A percentile compares a stretch with the other conserved stretches of the same genome.
phyloP scores from a whole-genome alignment of 2,113 vertebrate genomes.

The Pterocles burchelli region DNA sequence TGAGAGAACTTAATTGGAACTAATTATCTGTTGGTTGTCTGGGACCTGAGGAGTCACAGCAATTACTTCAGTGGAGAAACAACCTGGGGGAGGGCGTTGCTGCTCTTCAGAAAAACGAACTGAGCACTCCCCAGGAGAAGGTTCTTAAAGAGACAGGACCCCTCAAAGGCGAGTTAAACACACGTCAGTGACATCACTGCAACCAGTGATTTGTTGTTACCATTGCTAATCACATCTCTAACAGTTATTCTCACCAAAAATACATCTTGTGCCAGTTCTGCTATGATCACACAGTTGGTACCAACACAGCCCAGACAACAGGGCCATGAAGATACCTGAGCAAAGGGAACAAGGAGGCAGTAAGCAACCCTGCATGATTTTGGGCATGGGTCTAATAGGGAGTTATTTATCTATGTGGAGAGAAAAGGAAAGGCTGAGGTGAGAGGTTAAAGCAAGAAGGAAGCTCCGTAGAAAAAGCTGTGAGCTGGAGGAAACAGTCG shows the following conservation, averaged over 20 bases:
- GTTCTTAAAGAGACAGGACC: constrained; percentile 29
- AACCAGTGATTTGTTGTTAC: neutral
- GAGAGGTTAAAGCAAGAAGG: neutral
- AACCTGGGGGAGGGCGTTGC: constrained; percentile 28
- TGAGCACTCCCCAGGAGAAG: neutral
- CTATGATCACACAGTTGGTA: neutral
- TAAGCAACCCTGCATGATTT: neutral
- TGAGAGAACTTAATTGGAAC: constrained; percentile 56
- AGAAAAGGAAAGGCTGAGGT: neutral
- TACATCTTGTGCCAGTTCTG: neutral
- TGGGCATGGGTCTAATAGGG: neutral
- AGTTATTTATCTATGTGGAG: neutral
- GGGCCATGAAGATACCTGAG: neutral
- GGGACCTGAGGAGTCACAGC: constrained; percentile 50
- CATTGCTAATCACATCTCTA: neutral
- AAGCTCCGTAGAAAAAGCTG: neutral
- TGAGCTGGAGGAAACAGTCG: neutral
- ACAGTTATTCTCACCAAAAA: neutral
- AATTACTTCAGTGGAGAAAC: constrained; percentile 50
- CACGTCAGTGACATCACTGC: neutral
- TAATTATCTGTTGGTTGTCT: constrained; percentile 59
- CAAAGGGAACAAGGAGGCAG: neutral
- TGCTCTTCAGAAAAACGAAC: constrained; percentile 30
- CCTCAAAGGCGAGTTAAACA: neutral
- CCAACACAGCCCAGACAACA: neutral